Base-by-base conservation (phyloP, 2,888 invertebrate species). In the Troglohyphantes excavatus region DNA sequence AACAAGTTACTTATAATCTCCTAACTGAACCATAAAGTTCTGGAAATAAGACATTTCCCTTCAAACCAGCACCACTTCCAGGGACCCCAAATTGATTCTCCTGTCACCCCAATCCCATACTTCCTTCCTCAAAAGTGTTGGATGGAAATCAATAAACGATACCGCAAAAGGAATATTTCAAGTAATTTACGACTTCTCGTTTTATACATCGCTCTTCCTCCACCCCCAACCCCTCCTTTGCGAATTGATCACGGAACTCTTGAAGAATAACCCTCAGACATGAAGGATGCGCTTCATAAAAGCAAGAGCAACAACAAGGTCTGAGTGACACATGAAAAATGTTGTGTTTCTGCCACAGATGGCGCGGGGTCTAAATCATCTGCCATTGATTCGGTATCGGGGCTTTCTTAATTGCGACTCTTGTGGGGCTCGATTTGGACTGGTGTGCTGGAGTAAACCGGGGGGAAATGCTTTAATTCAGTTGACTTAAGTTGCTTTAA, bases 231-330 rank as follows among this genome's bases (percentile, higher is more conserved):
- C 23, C 21, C 19, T 17, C 27, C 9, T 26, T 26, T 1, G 43
- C 27, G 75, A 75, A 75, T 61, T 75, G 75, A 75, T 75, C 59
- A 61, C 46, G 75, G 26, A 29, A 43, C 78, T 43, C 26, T 19
- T 82, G 82, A 70, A 68, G 68, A 61, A 53, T 82, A 53, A 73
- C 68, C 76, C 39, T 26, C 65, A 1, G 63, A 27, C 61, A 68
- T 86, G 85, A 86, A 61, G 26, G 85, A 86, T 86, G 85, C 85
- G 23, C 85, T 33, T 86, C 85, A 78, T 86, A 86, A 86, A 67
- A 21, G 78, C 39, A 33, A 68, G 59, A 65, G 75, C 75, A 75
- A 75, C 75, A 84, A 67, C 73, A 63, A 33, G 83, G 46, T 27
- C 61, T 33, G 65, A 67, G 75, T 70, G 85, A 78, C 85, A 86